A percentile compares a stretch with the other conserved stretches of the same genome.
These are phyloP conservation scores for Hirtodrosophila histrioides DNA, from an alignment of 2,888 invertebrate genomes.

Conservation along the genomic window DNA sequence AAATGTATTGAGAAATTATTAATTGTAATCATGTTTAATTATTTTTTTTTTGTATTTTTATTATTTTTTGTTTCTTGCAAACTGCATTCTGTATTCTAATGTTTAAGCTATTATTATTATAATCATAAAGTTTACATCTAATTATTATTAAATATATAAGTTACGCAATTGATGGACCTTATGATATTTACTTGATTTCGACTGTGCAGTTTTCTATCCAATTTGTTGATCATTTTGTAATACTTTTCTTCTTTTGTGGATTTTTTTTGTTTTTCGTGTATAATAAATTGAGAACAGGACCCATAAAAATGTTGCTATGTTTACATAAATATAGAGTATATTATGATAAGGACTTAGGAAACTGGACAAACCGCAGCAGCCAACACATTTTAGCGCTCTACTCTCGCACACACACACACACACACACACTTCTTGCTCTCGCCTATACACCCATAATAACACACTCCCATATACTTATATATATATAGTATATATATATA, in stretches of 20 bases:
- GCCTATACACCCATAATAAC: conserved; percentile 19
- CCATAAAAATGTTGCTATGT: conserved; percentile 48
- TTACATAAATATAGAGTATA: conserved; percentile 33
- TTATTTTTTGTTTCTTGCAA: conserved; percentile 54
- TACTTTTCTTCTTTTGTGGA: too few relatives aligned
- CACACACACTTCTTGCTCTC: conserved; percentile 17
- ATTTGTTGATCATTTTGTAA: conserved; percentile 15
- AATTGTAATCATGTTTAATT: background rate
- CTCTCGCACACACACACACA: conserved; percentile 26
- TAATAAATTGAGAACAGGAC: conserved; percentile 15
- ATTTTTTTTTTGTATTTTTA: conserved; percentile 19
- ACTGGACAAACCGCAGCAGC: conserved; percentile 31
- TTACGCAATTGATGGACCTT: conserved; percentile 61
- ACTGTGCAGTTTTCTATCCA: conserved; percentile 38
- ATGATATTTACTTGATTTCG: conserved; percentile 27
- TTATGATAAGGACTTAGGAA: conserved; percentile 42
- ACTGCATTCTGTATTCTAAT: conserved; percentile 76
- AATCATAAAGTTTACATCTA: conserved; percentile 46
- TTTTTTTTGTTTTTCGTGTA: conserved; percentile 31
- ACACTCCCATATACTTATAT: conserved; percentile 27
- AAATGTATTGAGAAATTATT: conserved; percentile 24
- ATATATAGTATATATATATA: conserved; percentile 22
- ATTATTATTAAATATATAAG: conserved; percentile 77
- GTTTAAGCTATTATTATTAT: conserved; percentile 69
- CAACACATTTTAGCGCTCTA: conserved; percentile 34